Conservation (phyloP, 2,797 vertebrate genomes). For the Ibycter americanus region DNA sequence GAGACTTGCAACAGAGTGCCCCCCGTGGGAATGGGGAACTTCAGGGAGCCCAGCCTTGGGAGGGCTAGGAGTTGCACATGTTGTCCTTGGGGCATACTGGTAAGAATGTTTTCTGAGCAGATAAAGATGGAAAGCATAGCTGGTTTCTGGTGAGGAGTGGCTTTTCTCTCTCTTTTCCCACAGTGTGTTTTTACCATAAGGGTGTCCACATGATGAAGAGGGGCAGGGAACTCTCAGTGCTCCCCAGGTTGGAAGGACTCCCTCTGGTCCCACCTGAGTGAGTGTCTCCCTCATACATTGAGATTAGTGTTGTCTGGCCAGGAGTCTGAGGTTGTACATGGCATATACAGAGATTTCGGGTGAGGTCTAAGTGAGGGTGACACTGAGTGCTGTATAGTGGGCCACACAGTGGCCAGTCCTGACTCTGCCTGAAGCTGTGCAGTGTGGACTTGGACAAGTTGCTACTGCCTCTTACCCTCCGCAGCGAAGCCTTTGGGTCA, state of each 20-base stretch:
- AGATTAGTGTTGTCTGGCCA: not conserved
- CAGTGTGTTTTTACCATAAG: not conserved
- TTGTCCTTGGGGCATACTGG: not conserved
- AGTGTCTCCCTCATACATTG: not conserved
- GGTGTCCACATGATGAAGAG: not conserved
- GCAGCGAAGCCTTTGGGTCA: not conserved
- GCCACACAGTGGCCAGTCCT: not conserved
- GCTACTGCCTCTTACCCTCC: not conserved
- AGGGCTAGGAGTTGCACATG: not conserved
- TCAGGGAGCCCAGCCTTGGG: not conserved
- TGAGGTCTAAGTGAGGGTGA: not conserved
- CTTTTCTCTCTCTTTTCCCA: not conserved
- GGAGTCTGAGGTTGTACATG: not conserved
- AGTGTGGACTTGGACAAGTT: not conserved
- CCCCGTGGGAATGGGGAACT: not conserved
- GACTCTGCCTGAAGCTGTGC: not conserved
- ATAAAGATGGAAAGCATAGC: not conserved
- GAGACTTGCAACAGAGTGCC: not conserved
- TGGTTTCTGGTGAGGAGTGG: not conserved
- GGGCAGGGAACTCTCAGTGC: not conserved
- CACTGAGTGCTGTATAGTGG: not conserved
- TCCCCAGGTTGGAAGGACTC: not conserved
- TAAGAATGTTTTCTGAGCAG: not conserved
- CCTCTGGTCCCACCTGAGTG: not conserved
- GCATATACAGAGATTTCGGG: not conserved